Evolutionary conservation across 2,888 invertebrate genomes (phyloP).

Genomic region (Galerucella nymphaeae): DNA sequence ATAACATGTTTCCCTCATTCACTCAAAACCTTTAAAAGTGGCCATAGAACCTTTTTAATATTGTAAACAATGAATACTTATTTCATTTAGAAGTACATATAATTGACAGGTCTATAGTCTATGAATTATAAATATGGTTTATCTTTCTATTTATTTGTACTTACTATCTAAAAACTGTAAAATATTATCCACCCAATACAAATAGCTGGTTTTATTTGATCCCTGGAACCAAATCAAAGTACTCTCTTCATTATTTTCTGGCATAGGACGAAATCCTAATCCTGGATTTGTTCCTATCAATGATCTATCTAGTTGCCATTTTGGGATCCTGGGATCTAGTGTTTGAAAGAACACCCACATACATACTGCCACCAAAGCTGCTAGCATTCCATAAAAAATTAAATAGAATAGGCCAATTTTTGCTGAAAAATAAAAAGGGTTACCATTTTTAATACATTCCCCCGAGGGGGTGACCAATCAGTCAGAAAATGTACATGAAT

Average conservation of each 20-base stretch:
- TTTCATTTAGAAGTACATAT: too few species aligned
- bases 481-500: too few species aligned
- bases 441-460: too few species aligned
- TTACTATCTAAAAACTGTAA: slow-evolving; percentile 83
- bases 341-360: slow-evolving; percentile 95
- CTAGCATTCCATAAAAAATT: slow-evolving; percentile 91
- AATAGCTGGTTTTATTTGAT: slow-evolving; percentile 79
- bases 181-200: slow-evolving; percentile 82
- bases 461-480: too few species aligned
- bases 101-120: too few species aligned
- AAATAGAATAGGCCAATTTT: slow-evolving; percentile 96
- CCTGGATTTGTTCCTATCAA: slow-evolving; percentile 97
- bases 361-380: slow-evolving; percentile 92
- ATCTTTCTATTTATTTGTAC: slow-evolving; percentile 49
- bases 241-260: slow-evolving; percentile 88
- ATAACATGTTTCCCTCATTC: too few species aligned
- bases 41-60: too few species aligned
- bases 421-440: slow-evolving; percentile 72
- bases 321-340: slow-evolving; percentile 88
- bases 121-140: neutral
- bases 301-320: slow-evolving; percentile 86
- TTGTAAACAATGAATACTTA: too few species aligned
- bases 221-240: slow-evolving; percentile 96
- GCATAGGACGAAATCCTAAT: slow-evolving; percentile 94
- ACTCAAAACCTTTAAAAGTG: too few species aligned